phyloP scores from a whole-genome alignment of 2,888 invertebrate genomes.

The Iphiclides podalirius region DNA sequence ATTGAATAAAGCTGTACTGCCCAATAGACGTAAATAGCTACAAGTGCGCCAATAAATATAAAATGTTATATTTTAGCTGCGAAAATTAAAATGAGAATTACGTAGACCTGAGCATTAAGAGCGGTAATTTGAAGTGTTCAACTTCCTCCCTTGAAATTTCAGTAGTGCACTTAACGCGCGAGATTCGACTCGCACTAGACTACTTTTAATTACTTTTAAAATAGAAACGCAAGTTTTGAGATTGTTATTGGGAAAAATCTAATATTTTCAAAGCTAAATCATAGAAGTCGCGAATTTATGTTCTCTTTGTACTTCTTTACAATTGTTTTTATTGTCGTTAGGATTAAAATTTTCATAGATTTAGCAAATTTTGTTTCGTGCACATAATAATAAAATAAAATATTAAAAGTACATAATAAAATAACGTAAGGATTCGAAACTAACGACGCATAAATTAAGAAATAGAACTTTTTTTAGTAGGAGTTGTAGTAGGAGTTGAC shows the following conservation, averaged over 20 bases:
- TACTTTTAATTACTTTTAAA: constrained; percentile 22
- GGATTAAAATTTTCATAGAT: no score
- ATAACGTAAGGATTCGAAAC: no score
- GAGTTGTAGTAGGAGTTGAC: no score
- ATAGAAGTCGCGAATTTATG: not conserved
- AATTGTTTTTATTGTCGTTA: no score
- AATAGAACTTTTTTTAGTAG: no score
- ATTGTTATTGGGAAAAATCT: constrained; percentile 8
- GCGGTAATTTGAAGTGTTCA: constrained; percentile 23
- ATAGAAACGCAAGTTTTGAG: constrained; percentile 17
- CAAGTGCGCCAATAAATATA: not conserved
- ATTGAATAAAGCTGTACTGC: no score
- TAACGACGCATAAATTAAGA: no score
- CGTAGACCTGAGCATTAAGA: constrained; percentile 18
- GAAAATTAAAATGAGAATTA: constrained; percentile 14
- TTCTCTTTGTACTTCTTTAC: no score
- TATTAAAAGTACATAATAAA: no score
- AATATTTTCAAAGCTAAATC: not conserved
- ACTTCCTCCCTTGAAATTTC: constrained; percentile 24
- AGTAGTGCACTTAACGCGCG: constrained; percentile 22
- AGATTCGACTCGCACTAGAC: constrained; percentile 23
- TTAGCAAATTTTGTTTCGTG: no score
- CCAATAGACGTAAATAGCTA: not conserved
- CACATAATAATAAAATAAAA: no score
- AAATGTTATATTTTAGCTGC: constrained; percentile 1